Conservation (phyloP, 2,113 vertebrate species). For the Notarius lentiginosus region DNA sequence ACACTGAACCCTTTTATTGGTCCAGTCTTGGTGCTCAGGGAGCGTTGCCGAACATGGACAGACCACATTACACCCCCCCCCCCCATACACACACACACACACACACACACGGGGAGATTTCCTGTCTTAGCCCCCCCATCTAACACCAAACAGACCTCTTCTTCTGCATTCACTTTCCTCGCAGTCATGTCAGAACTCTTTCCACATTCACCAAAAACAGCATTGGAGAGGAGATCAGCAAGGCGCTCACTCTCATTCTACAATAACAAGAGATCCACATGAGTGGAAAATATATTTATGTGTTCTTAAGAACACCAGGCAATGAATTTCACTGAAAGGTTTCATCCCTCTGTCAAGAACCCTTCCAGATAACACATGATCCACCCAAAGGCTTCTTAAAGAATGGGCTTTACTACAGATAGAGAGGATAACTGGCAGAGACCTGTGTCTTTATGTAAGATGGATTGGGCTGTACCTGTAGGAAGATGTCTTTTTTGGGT, state of each 20-base stretch:
- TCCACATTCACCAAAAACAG: conserved; percentile 35
- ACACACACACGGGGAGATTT: conserved; percentile 66
- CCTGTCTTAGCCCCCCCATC: conserved; percentile 69
- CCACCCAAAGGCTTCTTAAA: background rate
- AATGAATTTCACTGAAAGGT: background rate
- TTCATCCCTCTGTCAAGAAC: background rate
- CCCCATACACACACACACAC: conserved; percentile 31
- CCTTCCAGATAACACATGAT: background rate
- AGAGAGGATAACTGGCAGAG: conserved; percentile 41
- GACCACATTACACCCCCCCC: conserved; percentile 55
- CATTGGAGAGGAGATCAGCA: conserved; percentile 17
- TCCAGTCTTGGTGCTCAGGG: conserved; percentile 39
- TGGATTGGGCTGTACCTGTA: conserved; percentile 55
- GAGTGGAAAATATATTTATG: conserved; percentile 15
- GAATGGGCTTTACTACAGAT: background rate
- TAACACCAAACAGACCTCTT: conserved; percentile 75
- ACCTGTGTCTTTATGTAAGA: conserved; percentile 60
- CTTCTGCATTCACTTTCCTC: conserved; percentile 58
- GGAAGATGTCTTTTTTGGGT: conserved; percentile 33
- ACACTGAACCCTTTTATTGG: conserved; percentile 59
- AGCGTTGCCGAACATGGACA: conserved; percentile 49
- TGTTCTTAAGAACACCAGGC: background rate
- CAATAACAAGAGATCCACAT: conserved; percentile 1
- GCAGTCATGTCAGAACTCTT: conserved; percentile 30
- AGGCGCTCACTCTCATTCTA: background rate